A percentile compares a stretch with the other conserved stretches of the same genome.
Conservation (phyloP, 1,140 invertebrate genomes). For the Agraylea sexmaculata region DNA sequence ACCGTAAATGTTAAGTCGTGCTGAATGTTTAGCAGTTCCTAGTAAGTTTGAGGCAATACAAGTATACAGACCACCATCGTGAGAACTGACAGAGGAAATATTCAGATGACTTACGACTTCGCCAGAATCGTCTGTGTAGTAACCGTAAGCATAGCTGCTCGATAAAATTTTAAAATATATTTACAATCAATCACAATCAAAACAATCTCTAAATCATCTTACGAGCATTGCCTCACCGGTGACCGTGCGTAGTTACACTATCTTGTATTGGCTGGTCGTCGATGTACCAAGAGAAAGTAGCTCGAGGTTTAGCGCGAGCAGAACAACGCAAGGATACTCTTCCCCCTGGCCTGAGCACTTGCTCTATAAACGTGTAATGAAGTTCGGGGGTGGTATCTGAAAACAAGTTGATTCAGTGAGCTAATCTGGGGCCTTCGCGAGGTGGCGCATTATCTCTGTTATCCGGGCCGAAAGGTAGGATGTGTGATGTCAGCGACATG, state of each 20-base stretch:
- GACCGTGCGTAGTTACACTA: constrained; percentile 26
- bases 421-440: not conserved
- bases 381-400: constrained; percentile 58
- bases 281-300: constrained; percentile 62
- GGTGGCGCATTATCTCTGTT: not conserved
- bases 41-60: constrained; percentile 44
- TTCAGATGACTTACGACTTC: constrained; percentile 31
- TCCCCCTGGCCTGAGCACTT: constrained; percentile 57
- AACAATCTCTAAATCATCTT: not conserved
- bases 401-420: constrained; percentile 9
- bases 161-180: constrained; percentile 9
- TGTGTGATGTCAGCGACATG: not conserved
- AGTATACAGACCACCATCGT: constrained; percentile 61
- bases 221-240: constrained; percentile 14
- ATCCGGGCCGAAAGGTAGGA: not conserved
- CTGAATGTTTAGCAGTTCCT: constrained; percentile 54
- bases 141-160: constrained; percentile 13
- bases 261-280: constrained; percentile 51
- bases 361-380: constrained; percentile 63
- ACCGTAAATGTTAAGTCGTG: constrained; percentile 56
- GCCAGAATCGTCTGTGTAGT: constrained; percentile 18
- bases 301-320: constrained; percentile 65
- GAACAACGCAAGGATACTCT: constrained; percentile 63
- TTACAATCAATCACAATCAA: constrained; percentile 1
- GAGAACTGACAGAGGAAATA: constrained; percentile 45